phyloP scores from a whole-genome alignment of 2,888 invertebrate species.

The Hydrotaea cyrtoneurina region DNA sequence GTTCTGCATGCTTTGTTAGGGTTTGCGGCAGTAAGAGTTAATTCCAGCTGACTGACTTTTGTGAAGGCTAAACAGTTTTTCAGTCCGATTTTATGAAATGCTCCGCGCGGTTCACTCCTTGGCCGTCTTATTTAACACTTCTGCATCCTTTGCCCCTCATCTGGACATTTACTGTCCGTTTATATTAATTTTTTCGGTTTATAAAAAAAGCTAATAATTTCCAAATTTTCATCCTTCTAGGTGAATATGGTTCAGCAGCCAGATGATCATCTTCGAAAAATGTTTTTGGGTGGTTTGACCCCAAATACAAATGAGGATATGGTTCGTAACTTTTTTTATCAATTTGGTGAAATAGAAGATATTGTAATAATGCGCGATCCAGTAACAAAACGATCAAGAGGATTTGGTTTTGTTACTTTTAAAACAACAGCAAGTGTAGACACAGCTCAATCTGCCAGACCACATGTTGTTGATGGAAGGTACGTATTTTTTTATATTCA shows the following conservation, averaged over 20 bases:
- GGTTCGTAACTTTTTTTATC: constrained; percentile 73
- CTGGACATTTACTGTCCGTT: too few relatives aligned
- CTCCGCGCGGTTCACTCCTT: too few relatives aligned
- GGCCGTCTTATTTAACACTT: too few relatives aligned
- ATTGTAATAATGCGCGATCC: constrained; percentile 78
- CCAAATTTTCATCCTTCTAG: not conserved
- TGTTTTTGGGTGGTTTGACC: constrained; percentile 77
- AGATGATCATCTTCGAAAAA: constrained; percentile 77
- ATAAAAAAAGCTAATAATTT: too few relatives aligned
- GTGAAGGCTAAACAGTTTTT: too few relatives aligned
- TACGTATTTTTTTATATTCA: constrained; percentile 75
- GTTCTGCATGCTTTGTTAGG: too few relatives aligned
- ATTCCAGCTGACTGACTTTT: too few relatives aligned
- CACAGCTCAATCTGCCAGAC: constrained; percentile 75
- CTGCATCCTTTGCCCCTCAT: too few relatives aligned
- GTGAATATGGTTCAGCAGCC: not conserved
- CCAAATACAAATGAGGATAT: constrained; percentile 75
- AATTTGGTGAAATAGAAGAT: constrained; percentile 77
- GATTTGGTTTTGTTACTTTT: constrained; percentile 78
- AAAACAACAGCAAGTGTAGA: constrained; percentile 73
- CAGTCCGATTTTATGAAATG: too few relatives aligned
- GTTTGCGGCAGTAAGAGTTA: too few relatives aligned
- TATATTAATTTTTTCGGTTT: too few relatives aligned
- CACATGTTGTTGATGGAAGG: constrained; percentile 81
- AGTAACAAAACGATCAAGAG: constrained; percentile 76